Base-by-base conservation (phyloP, 92 coral and sea anemone species). In the Palythoa heliodiscus region DNA sequence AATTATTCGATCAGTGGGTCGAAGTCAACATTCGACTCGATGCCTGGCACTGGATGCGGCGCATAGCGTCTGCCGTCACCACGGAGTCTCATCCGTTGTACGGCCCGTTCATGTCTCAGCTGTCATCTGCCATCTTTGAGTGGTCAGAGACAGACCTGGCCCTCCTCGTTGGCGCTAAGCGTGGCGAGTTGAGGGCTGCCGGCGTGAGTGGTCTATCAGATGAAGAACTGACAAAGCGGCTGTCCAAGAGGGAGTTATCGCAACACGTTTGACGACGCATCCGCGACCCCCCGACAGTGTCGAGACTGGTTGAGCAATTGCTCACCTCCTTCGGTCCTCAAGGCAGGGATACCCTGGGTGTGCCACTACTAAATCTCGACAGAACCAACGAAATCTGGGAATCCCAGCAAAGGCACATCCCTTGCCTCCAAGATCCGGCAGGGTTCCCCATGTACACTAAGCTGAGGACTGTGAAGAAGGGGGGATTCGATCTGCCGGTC, bases 351-450 rank as follows among this genome's bases (percentile, higher is more conserved):
- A 91, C 90, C 12, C 55, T 87, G 8, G 94, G 94, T 11, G 94
- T 91, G 37, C 90, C 92, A 2, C 86, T 92, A 5, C 84, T 92
- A 12, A 88, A 89, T 52, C 15, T 13, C 3, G 89, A 83, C 61
- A 37, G 83, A 9, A 72, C 71, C 14, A 77, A 86, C 86, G 35
- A 78, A 17, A 90, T 90, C 20, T 92, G 93, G 91, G 74, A 87
- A 68, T 17, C 84, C n/a, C 95, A 85, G 68, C 71, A 76, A 22
- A 68, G 48, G 17, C 90, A 90, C 76, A 67, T 92, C 25, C 53
- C 78, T 4, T 92, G 93, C 77, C 4, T 92, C 17, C 93, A 92
- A 68, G 95, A 87, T 75, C 91, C 93, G 3, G 88, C 83, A 14
- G 92, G 79, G 37, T 82, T 90, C 16, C 90, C 88, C 57, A 86